These are phyloP conservation scores for Caretta caretta DNA, from an alignment of 2,113 vertebrate species.

Conservation along the genomic window DNA sequence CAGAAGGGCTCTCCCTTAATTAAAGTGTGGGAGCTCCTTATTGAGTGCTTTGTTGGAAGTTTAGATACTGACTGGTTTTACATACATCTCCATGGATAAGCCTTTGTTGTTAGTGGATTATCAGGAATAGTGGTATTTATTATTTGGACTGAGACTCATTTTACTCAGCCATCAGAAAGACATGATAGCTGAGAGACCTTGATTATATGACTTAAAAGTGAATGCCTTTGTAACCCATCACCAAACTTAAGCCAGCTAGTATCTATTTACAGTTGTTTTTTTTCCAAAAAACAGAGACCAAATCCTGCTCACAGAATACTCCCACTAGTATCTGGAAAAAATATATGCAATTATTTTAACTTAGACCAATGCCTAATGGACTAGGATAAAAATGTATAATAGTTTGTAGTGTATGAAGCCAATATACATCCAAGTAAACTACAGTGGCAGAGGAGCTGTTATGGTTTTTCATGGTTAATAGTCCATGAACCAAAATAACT, in stretches of 20 bases:
- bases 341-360: background rate
- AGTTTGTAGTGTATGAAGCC: background rate
- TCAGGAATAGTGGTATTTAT: background rate
- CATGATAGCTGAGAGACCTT: background rate
- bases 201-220: background rate
- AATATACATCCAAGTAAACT: background rate
- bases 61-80: background rate
- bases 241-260: background rate
- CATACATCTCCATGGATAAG: background rate
- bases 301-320: background rate
- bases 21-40: background rate
- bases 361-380: background rate
- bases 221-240: background rate
- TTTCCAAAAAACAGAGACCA: background rate
- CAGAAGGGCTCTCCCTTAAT: background rate
- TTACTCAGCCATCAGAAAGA: background rate
- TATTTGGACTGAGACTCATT: background rate
- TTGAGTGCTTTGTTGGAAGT: background rate
- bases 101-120: background rate
- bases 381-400: background rate
- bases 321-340: background rate
- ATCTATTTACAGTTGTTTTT: rapidly evolving
- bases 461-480: background rate
- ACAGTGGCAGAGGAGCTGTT: background rate
- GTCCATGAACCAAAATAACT: background rate